phyloP scores from a whole-genome alignment of 2,113 vertebrate genomes.

The Holacanthus passer region DNA sequence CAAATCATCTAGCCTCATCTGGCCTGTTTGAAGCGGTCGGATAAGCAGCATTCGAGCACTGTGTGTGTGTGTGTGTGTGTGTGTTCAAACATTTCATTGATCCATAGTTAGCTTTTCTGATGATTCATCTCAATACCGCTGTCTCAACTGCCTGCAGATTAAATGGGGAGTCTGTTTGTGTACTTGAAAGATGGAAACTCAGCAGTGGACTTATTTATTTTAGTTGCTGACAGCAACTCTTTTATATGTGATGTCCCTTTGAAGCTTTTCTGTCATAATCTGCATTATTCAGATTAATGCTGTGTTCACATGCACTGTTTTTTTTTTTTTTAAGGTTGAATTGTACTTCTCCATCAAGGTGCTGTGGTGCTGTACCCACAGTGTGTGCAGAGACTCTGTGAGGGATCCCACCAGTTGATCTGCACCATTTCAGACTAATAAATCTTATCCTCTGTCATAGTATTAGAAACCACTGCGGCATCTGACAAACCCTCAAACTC shows the following conservation, averaged over 20 bases:
- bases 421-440: no score
- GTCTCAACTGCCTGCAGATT: conserved; percentile 21
- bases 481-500: neutral
- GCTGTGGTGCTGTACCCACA: neutral
- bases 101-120: conserved; percentile 16
- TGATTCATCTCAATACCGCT: conserved; percentile 17
- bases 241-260: conserved; percentile 11
- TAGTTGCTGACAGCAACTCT: conserved; percentile 8
- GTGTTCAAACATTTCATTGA: conserved; percentile 28
- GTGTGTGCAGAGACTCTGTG: neutral
- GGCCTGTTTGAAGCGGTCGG: conserved; percentile 7
- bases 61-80: neutral
- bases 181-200: conserved; percentile 20
- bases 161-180: conserved; percentile 20
- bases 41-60: neutral
- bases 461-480: neutral
- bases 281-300: neutral
- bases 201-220: conserved; percentile 18
- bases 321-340: neutral
- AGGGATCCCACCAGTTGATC: neutral
- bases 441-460: no score
- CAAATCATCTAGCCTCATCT: neutral
- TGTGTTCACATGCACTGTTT: neutral
- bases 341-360: neutral
- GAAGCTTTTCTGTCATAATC: conserved; percentile 5